These are phyloP conservation scores for Patiria miniata DNA, from an alignment of 35 echinoderm and acorn worm genomes.

Conservation along the genomic window DNA sequence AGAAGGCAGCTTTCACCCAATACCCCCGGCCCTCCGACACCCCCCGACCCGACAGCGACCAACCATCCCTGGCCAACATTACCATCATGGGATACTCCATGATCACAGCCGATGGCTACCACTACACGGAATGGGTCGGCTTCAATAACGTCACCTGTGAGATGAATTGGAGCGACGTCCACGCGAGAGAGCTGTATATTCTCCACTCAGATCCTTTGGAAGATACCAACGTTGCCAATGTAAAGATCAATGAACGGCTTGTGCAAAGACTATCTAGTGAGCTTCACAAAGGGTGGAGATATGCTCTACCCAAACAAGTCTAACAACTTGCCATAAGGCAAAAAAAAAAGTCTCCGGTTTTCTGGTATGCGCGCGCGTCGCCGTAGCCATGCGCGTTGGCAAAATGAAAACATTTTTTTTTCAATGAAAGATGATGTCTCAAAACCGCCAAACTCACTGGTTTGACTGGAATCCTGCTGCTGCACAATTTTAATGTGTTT, in stretches of 20 bases:
- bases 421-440: no score
- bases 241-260: slow-evolving; percentile 32
- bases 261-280: slow-evolving; percentile 51
- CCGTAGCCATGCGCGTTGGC: no score
- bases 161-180: slow-evolving; percentile 73
- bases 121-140: slow-evolving; percentile 91
- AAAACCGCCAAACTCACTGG: no score
- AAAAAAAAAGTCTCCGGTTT: no score
- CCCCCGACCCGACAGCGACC: slow-evolving; percentile 54
- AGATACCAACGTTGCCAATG: slow-evolving; percentile 78
- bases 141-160: slow-evolving; percentile 68
- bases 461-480: no score
- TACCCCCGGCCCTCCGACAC: slow-evolving; percentile 86
- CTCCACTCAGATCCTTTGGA: slow-evolving; percentile 67
- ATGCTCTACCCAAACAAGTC: slow-evolving; percentile 38
- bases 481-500: no score
- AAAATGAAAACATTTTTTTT: no score
- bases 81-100: slow-evolving; percentile 96
- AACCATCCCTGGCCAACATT: slow-evolving; percentile 74
- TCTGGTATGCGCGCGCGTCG: no score
- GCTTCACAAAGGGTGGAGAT: slow-evolving; percentile 79
- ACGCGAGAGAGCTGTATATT: slow-evolving; percentile 84
- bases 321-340: background rate
- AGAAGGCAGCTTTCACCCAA: slow-evolving; percentile 87
- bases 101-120: slow-evolving; percentile 39